Conservation (phyloP, 2,888 invertebrate species). For the Digitonthophagus gazella region DNA sequence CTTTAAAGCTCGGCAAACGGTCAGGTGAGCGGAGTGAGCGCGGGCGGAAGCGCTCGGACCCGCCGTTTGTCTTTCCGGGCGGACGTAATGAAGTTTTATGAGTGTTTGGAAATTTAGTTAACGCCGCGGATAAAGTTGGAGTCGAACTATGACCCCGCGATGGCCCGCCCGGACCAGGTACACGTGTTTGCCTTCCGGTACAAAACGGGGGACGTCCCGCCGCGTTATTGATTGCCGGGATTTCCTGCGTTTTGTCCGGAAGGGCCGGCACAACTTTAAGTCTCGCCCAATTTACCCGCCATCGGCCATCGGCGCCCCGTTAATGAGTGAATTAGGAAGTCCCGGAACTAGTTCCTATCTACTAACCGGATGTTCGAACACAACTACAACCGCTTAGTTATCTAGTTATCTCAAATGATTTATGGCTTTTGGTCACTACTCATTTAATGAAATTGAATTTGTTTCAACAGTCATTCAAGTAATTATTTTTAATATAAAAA, state of each 20-base stretch:
- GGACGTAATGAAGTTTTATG: constrained; percentile 24
- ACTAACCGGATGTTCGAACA: neutral
- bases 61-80: constrained; percentile 18
- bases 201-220: neutral
- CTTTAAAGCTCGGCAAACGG: neutral
- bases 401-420: too few species aligned
- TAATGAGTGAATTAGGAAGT: neutral
- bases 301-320: neutral
- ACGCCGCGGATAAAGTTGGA: neutral
- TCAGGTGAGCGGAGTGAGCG: neutral
- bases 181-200: neutral
- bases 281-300: neutral
- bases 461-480: too few species aligned
- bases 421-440: too few species aligned
- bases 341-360: neutral
- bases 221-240: neutral
- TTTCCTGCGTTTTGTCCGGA: neutral
- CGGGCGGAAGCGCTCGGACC: neutral
- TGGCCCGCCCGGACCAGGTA: neutral
- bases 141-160: neutral
- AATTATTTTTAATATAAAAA: too few species aligned
- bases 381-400: neutral
- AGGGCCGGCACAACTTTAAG: neutral
- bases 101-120: constrained; percentile 27
- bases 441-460: too few species aligned